A percentile compares a stretch with the other conserved stretches of the same genome.
Evolutionary conservation across 2,888 invertebrate species (phyloP).

Genomic region (Pocota personata): DNA sequence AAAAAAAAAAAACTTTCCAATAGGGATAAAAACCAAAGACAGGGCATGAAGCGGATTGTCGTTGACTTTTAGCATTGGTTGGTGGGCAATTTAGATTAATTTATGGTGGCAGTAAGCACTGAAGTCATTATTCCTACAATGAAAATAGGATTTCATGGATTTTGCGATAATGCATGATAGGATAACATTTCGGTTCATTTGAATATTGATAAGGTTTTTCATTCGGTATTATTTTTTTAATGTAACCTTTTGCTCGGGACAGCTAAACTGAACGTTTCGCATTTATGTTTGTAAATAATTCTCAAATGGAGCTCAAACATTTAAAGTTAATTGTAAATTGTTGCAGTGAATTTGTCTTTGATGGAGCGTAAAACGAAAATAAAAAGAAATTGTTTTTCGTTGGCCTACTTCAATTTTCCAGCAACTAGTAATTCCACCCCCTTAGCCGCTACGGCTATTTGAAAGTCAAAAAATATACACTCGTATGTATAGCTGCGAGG

Average conservation of each 20-base stretch:
- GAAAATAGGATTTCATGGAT: slow-evolving; percentile 26
- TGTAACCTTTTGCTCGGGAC: background rate
- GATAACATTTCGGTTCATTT: slow-evolving; percentile 35
- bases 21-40: slow-evolving; percentile 12
- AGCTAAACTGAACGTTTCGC: background rate
- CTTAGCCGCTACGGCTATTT: too few relatives aligned
- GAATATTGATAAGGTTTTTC: slow-evolving; percentile 36
- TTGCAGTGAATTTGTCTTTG: background rate
- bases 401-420: background rate
- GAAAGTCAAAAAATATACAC: too few relatives aligned
- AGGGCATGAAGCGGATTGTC: slow-evolving; percentile 15
- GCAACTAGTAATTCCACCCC: background rate
- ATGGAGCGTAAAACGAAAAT: background rate
- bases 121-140: slow-evolving; percentile 40
- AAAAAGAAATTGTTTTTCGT: background rate
- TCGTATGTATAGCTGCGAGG: too few relatives aligned
- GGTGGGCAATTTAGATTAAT: slow-evolving; percentile 42
- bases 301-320: background rate
- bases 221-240: slow-evolving; percentile 1
- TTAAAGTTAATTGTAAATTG: background rate
- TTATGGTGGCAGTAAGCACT: slow-evolving; percentile 33
- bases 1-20: background rate
- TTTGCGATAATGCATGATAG: slow-evolving; percentile 34
- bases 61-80: slow-evolving; percentile 7
- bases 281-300: background rate